phyloP scores from a whole-genome alignment of 2,888 invertebrate genomes.

The Machimus rusticus region DNA sequence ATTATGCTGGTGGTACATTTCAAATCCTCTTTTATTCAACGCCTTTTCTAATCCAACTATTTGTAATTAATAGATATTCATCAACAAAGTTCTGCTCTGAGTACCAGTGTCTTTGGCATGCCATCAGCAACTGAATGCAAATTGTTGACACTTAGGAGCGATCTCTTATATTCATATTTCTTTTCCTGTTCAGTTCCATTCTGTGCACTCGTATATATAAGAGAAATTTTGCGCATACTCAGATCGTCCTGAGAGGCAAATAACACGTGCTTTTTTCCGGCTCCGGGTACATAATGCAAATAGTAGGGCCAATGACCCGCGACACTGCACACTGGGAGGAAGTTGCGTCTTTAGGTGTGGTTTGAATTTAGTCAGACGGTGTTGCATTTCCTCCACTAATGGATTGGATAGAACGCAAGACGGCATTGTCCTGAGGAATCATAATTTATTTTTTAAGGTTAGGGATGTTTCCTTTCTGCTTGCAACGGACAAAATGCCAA shows the following conservation, averaged over 20 bases:
- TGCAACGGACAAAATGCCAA: neutral
- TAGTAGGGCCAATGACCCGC: neutral
- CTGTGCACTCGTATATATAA: neutral
- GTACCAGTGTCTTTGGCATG: neutral
- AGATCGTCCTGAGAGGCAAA: conserved; percentile 38
- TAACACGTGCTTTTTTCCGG: neutral
- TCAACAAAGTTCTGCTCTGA: neutral
- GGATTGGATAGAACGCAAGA: neutral
- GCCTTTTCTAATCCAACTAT: too few relatives aligned
- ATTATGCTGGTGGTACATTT: too few relatives aligned
- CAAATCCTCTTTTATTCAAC: too few relatives aligned
- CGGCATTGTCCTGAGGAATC: neutral
- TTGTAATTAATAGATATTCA: neutral
- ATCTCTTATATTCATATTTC: neutral
- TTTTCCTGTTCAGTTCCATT: neutral
- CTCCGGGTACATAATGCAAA: neutral
- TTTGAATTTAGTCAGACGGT: neutral
- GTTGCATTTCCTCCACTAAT: neutral
- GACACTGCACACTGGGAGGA: neutral
- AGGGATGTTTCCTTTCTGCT: neutral
- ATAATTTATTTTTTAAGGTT: neutral
- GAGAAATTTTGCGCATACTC: conserved; percentile 41
- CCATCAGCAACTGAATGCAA: neutral
- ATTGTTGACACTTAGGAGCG: neutral
- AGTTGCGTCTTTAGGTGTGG: neutral